phyloP scores from a whole-genome alignment of 2,113 vertebrate genomes.

The Cephalopterus ornatus region DNA sequence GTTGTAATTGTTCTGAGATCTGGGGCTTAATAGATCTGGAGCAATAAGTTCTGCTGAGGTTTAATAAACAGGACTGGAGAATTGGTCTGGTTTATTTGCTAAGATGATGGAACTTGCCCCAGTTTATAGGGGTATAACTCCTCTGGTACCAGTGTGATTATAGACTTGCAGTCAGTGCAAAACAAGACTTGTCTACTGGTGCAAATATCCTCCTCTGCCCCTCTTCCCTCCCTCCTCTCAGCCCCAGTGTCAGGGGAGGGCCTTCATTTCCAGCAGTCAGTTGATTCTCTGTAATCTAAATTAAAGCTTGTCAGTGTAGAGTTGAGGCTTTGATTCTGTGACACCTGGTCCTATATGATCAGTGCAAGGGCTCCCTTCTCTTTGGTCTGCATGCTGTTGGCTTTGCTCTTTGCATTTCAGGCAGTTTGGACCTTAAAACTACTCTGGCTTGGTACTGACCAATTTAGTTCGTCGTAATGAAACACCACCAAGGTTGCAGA shows the following conservation, averaged over 20 bases:
- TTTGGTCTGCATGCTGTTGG: neutral
- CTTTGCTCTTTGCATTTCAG: slow-evolving; percentile 37
- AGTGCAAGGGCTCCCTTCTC: neutral
- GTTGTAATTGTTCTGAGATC: neutral
- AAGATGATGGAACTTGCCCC: neutral
- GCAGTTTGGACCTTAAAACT: neutral
- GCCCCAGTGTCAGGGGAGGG: neutral
- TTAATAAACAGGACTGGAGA: neutral
- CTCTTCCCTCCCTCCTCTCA: neutral
- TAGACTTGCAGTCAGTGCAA: neutral
- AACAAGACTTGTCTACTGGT: neutral
- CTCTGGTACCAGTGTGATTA: neutral
- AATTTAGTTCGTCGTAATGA: neutral
- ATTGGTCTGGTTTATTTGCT: neutral
- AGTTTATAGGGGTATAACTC: neutral
- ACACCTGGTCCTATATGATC: neutral
- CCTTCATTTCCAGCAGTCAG: neutral
- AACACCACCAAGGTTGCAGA: neutral
- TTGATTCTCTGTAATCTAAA: neutral
- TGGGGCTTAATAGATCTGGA: neutral
- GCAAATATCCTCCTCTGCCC: neutral
- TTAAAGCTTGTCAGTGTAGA: neutral
- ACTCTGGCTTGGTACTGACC: neutral
- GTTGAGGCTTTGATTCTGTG: neutral
- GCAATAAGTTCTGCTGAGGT: neutral